Conservation (phyloP, 1,140 invertebrate genomes). For the Coenobita brevimanus region DNA sequence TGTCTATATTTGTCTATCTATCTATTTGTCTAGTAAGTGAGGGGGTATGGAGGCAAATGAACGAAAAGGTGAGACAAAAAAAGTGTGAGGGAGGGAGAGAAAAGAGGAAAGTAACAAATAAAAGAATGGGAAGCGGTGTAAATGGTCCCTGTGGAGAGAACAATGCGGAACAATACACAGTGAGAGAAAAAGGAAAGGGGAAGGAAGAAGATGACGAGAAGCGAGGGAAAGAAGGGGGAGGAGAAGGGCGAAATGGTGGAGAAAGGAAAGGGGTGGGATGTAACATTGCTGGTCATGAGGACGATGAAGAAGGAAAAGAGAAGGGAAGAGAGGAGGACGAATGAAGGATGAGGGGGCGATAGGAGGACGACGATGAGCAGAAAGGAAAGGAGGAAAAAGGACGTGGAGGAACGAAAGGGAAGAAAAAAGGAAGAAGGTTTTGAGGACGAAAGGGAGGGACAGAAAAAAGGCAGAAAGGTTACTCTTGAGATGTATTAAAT, state of each 20-base stretch:
- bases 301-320: neutral
- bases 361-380: neutral
- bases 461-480: no score
- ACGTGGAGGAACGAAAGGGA: no score
- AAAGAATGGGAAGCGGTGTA: neutral
- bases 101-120: neutral
- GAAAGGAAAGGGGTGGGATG: no score
- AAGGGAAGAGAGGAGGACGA: neutral
- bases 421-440: no score
- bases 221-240: neutral
- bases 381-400: no score
- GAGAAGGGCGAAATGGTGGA: neutral
- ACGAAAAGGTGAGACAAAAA: conserved; percentile 2
- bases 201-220: neutral
- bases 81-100: neutral
- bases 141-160: neutral
- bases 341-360: neutral
- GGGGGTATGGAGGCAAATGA: neutral
- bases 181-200: neutral
- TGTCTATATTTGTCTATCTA: no score
- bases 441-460: no score
- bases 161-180: neutral
- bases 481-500: no score
- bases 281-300: neutral
- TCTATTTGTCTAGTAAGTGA: no score